Evolutionary conservation across 2,888 invertebrate genomes (phyloP), one percentile per base, ranked within the genome.

Genomic region (Heliconius ethilla): DNA sequence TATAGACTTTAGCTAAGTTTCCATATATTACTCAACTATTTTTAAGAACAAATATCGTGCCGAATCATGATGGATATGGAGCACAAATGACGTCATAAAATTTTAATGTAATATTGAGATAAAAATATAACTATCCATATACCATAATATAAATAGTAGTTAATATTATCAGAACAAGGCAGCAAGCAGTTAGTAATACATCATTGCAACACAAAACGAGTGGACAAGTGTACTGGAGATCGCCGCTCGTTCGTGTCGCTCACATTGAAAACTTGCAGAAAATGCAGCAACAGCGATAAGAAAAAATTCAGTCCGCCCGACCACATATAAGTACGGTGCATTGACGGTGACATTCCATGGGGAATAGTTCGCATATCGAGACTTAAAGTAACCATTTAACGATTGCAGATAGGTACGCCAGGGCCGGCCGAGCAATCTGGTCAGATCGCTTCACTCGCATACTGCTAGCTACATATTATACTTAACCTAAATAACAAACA

Each of bases 361-460:
- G 87, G 89, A 92, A 94, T 94, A 88, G 89, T 88, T 88, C 88
- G 90, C 92, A 93, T 93, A 93, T 91, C 92, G 90, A 92, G 92
- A 90, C 91, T 91, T 92, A 90, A 91, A 92, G 91, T 91, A 91
- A 93, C 93, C 93, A 94, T 93, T 93, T 94, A 93, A 93, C 90
- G 94, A 94, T 94, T 91, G 90, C 92, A 94, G 93, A 93, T 85
- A 84, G 85, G 84, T 93, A 94, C 93, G 93, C 93, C 93, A 93
- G 91, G 93, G 94, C 89, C 94, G 88, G 87, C 87, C 87, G 87
- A 91, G 90, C 88, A 90, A 94, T 94, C 93, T 94, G 92, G 92
- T 89, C 92, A 90, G 92, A 90, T 92, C 90, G 92, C 91, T 89
- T 91, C 89, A 89, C 89, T 89, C 88, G 88, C 91, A 91, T 91